Conservation (phyloP, 1,140 invertebrate genomes). For the Drosophila pruinosa region DNA sequence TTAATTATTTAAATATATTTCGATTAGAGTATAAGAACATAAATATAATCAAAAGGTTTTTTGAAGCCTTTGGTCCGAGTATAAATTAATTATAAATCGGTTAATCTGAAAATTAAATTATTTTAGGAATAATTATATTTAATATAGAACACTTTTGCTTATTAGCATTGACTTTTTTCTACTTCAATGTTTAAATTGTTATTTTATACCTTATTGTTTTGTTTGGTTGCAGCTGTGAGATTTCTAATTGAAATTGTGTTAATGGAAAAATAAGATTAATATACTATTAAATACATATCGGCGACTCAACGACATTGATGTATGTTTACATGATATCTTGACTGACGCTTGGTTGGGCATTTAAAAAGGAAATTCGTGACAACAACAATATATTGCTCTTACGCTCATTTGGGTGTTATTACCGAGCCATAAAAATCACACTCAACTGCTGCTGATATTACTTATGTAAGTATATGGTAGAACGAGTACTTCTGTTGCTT, state of each 20-base stretch:
- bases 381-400: background rate
- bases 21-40: too few species aligned
- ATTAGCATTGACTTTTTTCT: too few species aligned
- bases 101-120: too few species aligned
- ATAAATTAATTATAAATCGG: too few species aligned
- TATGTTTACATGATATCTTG: conserved; percentile 5
- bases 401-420: conserved; percentile 36
- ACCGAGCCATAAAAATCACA: conserved; percentile 48
- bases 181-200: background rate
- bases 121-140: too few species aligned
- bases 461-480: background rate
- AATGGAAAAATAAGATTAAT: background rate
- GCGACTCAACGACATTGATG: conserved; percentile 3
- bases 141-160: too few species aligned
- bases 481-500: background rate
- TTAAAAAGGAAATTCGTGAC: background rate
- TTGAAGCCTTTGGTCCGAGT: too few species aligned
- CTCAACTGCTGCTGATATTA: conserved; percentile 42
- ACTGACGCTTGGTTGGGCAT: conserved; percentile 18
- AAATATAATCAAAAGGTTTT: too few species aligned
- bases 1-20: too few species aligned
- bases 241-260: background rate
- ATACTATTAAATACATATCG: conserved; percentile 1
- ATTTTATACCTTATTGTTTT: too few species aligned
- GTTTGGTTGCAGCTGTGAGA: too few species aligned